Evolutionary conservation across 2,113 vertebrate species (phyloP).

Genomic region (Nothobranchius furzeri): DNA sequence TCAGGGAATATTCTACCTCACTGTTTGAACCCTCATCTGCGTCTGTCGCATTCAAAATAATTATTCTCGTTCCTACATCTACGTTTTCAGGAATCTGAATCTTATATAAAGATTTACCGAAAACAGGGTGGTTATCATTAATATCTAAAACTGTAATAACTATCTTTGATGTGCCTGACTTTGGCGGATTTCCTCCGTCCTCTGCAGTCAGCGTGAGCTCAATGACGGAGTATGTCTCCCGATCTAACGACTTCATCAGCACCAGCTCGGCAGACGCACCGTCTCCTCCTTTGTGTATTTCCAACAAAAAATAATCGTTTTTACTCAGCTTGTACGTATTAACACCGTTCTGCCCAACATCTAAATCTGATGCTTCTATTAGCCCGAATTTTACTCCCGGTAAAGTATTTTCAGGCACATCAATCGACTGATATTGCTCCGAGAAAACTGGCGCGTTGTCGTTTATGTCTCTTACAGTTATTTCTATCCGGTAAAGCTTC

Average conservation of each 20-base stretch:
- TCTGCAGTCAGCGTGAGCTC: slow-evolving; percentile 51
- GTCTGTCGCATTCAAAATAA: slow-evolving; percentile 57
- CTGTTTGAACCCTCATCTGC: slow-evolving; percentile 55
- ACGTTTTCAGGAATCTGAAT: slow-evolving; percentile 41
- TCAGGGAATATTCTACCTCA: slow-evolving; percentile 61
- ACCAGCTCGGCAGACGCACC: slow-evolving; percentile 63
- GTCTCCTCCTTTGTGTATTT: slow-evolving; percentile 61
- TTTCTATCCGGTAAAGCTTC: slow-evolving; percentile 58
- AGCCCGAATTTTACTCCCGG: slow-evolving; percentile 55
- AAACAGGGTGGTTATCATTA: slow-evolving; percentile 64
- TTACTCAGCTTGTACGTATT: slow-evolving; percentile 56
- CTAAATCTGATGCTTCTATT: slow-evolving; percentile 41
- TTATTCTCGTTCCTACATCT: not conserved
- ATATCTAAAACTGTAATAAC: slow-evolving; percentile 47
- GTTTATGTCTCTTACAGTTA: slow-evolving; percentile 69
- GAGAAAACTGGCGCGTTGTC: slow-evolving; percentile 65
- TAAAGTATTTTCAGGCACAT: slow-evolving; percentile 50
- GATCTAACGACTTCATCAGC: slow-evolving; percentile 65
- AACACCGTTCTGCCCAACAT: slow-evolving; percentile 63
- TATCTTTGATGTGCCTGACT: slow-evolving; percentile 49
- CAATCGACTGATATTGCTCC: slow-evolving; percentile 26
- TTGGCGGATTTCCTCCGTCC: slow-evolving; percentile 61
- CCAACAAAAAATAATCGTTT: slow-evolving; percentile 69
- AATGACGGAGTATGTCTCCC: slow-evolving; percentile 45
- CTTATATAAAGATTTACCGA: slow-evolving; percentile 56